Percentiles rank a stretch among this genome's conserved stretches.
Evolutionary conservation across 2,113 vertebrate genomes (phyloP).

Genomic region (Brachyhypopomus occidentalis): DNA sequence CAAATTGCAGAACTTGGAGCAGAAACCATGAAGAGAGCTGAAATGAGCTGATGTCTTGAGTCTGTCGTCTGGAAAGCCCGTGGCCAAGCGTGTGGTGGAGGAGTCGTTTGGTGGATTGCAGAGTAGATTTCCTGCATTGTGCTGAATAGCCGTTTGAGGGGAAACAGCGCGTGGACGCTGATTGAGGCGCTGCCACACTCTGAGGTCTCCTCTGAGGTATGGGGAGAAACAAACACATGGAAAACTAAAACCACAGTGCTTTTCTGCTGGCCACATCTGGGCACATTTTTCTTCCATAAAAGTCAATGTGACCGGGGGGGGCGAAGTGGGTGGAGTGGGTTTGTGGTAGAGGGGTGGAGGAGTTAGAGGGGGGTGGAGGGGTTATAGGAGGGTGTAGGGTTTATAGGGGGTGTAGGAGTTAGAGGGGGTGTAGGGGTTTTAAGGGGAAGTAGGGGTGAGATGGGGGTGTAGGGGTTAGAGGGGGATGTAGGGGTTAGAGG

Average conservation of each 20-base stretch:
- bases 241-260: constrained; percentile 26
- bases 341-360: too few species aligned
- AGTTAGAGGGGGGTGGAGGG: too few species aligned
- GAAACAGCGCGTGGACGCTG: constrained; percentile 37
- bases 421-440: too few species aligned
- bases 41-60: constrained; percentile 23
- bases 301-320: constrained; percentile 22
- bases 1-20: not conserved
- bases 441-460: too few species aligned
- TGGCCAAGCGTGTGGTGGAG: constrained; percentile 26
- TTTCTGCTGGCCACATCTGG: constrained; percentile 16
- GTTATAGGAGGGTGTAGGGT: too few species aligned
- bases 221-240: not conserved
- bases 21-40: constrained; percentile 16
- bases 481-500: too few species aligned
- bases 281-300: constrained; percentile 58
- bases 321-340: too few species aligned
- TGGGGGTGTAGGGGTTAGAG: too few species aligned
- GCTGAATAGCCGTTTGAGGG: constrained; percentile 55
- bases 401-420: too few species aligned
- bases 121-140: constrained; percentile 50
- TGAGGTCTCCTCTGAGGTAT: constrained; percentile 2
- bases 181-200: constrained; percentile 24
- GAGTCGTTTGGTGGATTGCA: constrained; percentile 54
- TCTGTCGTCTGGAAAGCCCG: constrained; percentile 25